Evolutionary conservation across 2,888 invertebrate species (phyloP), one percentile per base, ranked within the genome.

Genomic region (Synanthedon vespiformis): DNA sequence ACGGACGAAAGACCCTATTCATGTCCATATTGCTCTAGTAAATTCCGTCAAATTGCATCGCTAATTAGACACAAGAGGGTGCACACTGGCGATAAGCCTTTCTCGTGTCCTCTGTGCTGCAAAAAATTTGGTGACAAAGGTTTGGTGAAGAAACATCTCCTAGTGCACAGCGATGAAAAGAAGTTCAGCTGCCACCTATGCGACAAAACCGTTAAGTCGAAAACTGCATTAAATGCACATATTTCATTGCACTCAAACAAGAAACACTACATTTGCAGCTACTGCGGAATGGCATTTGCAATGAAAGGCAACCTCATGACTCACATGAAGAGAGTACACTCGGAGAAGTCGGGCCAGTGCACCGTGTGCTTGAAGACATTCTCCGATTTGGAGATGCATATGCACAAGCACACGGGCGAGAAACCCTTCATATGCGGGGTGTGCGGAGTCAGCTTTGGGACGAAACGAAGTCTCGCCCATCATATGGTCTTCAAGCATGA

Each of bases 331-430:
- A 79, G 89, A 40, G 86, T 88, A 51, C 90, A 90, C 54, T 89
- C 90, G 0, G 89, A 89, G 53, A 78, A 81, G 52, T 89, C 90
- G 0, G 90, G 89, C 0, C 71, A 82, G 4, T 90, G 90, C 61
- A 69, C 66, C 0, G 62, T 89, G 5, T 90, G 90, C 60, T 64
- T 77, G 8, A 90, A 90, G 62, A 80, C 84, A 5, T 90, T 88
- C 59, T 79, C 90, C 0, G 88, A 90, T 61, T 60, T 90, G 13
- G 86, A 85, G 51, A 85, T 80, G 1, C 90, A 90, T 58, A 88
- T 89, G 88, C 71, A 88, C 1, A 87, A 88, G 56, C 90, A 90
- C 57, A 90, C 89, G 0, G 90, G 90, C 0, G 89, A 89, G 58
- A 88, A 77, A 49, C 84, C 85, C 0, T 85, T 74, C 59, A 57